These are phyloP conservation scores for Etia nguti DNA, from an alignment of 2,113 vertebrate species.

Conservation along the genomic window DNA sequence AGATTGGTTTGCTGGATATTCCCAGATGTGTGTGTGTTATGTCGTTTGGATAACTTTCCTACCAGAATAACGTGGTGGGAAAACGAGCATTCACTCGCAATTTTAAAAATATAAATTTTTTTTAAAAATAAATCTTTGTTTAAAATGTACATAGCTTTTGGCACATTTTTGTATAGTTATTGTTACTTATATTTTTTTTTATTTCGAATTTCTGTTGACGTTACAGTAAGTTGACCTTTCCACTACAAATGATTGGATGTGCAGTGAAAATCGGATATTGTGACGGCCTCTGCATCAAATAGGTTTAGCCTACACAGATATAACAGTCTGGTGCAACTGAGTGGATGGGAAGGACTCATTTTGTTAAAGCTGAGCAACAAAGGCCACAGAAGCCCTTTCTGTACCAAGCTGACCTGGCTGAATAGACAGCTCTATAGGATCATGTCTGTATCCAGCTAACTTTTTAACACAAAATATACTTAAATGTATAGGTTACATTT, in stretches of 20 bases:
- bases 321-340: background rate
- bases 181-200: background rate
- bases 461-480: too few species aligned
- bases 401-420: too few species aligned
- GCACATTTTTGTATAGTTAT: background rate
- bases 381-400: too few species aligned
- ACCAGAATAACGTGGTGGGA: background rate
- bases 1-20: background rate
- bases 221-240: background rate
- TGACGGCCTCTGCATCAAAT: background rate
- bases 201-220: background rate
- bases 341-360: background rate
- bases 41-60: background rate
- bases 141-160: background rate
- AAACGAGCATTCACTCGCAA: rapidly evolving
- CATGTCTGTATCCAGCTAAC: too few species aligned
- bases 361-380: background rate
- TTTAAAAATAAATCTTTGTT: too few species aligned
- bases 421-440: too few species aligned
- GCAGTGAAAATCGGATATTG: rapidly evolving
- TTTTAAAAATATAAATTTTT: too few species aligned
- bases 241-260: background rate
- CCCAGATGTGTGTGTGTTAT: background rate
- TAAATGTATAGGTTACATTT: background rate
- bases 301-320: too few species aligned